Evolutionary conservation across 2,888 invertebrate genomes (phyloP).

Genomic region (Acleris cristana): DNA sequence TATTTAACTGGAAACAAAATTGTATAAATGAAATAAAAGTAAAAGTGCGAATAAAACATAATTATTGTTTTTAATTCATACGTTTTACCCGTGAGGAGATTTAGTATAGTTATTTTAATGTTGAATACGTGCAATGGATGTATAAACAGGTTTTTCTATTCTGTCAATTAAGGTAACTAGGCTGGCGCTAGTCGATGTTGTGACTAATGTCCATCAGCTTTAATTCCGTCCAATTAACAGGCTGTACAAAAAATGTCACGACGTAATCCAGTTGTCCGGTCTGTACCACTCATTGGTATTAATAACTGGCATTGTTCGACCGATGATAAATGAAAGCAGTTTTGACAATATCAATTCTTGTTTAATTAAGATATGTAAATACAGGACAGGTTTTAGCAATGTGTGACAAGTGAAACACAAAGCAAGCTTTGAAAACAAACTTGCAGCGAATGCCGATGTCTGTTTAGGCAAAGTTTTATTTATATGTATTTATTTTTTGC

Average conservation of each 20-base stretch:
- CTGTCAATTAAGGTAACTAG: slow-evolving; percentile 3
- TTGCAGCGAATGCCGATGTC: no score
- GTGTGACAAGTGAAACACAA: no score
- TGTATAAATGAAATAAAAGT: slow-evolving; percentile 69
- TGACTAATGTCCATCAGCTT: slow-evolving; percentile 24
- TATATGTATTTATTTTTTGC: no score
- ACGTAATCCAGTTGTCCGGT: neutral
- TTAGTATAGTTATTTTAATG: no score
- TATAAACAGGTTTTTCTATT: neutral
- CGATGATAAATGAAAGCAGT: no score
- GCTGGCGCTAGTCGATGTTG: slow-evolving; percentile 27
- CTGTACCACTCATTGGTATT: neutral
- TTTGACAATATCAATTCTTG: no score
- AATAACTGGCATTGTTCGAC: no score
- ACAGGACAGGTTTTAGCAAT: no score
- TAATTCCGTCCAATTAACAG: slow-evolving; percentile 26
- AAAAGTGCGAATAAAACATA: slow-evolving; percentile 56
- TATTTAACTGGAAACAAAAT: slow-evolving; percentile 65
- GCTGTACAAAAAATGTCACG: slow-evolving; percentile 12
- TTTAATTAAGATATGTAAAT: no score
- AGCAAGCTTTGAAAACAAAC: no score
- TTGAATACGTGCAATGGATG: no score
- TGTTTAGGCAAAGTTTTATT: no score
- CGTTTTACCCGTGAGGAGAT: neutral
- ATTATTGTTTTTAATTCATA: slow-evolving; percentile 43